A percentile compares a stretch with the other conserved stretches of the same genome.
phyloP scores from a whole-genome alignment of 2,797 vertebrate species.

The Balearica regulorum region DNA sequence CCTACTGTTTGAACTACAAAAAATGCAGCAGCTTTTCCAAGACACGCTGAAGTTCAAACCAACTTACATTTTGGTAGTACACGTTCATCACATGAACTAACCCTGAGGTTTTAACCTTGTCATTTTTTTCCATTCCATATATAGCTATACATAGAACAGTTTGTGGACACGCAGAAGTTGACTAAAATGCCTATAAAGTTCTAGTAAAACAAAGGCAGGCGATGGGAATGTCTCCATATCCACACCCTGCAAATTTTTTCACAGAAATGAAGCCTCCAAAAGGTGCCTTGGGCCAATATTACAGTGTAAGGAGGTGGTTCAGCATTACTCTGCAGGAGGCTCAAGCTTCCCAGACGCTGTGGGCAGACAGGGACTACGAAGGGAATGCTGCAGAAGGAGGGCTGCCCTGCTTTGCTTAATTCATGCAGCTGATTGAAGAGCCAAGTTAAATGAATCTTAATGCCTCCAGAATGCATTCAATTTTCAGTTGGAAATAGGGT shows the following conservation, averaged over 20 bases:
- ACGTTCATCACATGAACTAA: not conserved
- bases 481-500: not conserved
- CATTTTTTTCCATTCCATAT: not conserved
- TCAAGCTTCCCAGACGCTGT: not conserved
- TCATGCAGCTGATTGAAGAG: not conserved
- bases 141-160: not conserved
- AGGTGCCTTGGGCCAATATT: not conserved
- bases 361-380: not conserved
- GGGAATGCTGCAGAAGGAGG: not conserved
- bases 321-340: not conserved
- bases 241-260: not conserved
- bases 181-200: not conserved
- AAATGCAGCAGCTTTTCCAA: not conserved
- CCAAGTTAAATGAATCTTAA: not conserved
- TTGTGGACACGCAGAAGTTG: not conserved
- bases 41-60: not conserved
- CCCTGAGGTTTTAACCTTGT: conserved; percentile 10
- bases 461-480: not conserved
- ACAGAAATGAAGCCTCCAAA: not conserved
- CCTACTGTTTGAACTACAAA: not conserved
- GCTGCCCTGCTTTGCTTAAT: not conserved
- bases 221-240: not conserved
- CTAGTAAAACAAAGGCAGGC: not conserved
- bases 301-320: not conserved
- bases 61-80: not conserved